Percentiles rank a stretch among this genome's conserved stretches.
Evolutionary conservation across 2,797 vertebrate genomes (phyloP).

Genomic region (Pteronotus mesoamericanus): DNA sequence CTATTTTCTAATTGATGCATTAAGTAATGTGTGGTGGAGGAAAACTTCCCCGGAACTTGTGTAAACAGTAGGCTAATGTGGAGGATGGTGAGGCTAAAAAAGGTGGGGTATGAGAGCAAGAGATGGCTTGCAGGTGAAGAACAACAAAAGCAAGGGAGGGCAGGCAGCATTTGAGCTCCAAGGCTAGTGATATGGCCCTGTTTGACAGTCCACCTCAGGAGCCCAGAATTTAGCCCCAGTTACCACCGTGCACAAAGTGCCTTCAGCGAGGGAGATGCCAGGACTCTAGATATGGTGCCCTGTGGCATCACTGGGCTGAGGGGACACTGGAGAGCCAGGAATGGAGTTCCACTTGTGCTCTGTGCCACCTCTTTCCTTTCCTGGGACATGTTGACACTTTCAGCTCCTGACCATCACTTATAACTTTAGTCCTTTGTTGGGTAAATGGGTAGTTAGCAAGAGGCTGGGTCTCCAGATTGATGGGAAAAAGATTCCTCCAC

Average conservation of each 20-base stretch:
- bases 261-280: background rate
- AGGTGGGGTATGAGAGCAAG: background rate
- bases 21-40: background rate
- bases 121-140: background rate
- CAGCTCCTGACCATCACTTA: background rate
- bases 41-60: background rate
- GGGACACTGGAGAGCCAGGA: background rate
- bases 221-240: background rate
- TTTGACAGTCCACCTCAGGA: too few species aligned
- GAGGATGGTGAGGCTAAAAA: background rate
- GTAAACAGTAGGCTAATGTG: background rate
- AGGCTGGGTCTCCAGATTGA: background rate
- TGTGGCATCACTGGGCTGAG: background rate
- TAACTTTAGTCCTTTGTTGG: background rate
- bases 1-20: background rate
- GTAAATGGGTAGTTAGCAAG: background rate
- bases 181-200: background rate
- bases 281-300: background rate
- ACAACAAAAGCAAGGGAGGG: background rate
- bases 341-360: too few species aligned
- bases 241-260: background rate
- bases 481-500: background rate
- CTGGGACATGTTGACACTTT: accelerated
- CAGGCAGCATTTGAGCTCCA: background rate
- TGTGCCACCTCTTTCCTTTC: background rate